These are phyloP conservation scores for Zygogramma bicolorata DNA, from an alignment of 2,888 invertebrate species.

Conservation along the genomic window DNA sequence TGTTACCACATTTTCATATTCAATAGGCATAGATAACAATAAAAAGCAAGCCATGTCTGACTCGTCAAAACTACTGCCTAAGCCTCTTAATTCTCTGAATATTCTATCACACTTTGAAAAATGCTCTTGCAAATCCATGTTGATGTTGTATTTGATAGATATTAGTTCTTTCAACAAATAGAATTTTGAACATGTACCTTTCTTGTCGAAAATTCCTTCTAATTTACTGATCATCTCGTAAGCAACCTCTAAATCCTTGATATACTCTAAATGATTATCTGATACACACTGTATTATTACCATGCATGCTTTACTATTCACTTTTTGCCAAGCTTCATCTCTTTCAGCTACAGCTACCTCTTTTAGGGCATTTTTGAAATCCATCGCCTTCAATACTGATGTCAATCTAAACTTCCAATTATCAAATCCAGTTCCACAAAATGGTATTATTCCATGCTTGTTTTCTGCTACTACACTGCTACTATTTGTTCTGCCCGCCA, in stretches of 20 bases:
- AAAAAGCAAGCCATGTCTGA: neutral
- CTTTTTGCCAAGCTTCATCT: slow-evolving; percentile 25
- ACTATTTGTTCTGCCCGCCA: no score
- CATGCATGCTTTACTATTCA: slow-evolving; percentile 36
- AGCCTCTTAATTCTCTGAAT: neutral
- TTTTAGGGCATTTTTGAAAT: slow-evolving; percentile 19
- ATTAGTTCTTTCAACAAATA: slow-evolving; percentile 19
- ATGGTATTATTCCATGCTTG: slow-evolving; percentile 28
- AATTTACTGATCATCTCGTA: slow-evolving; percentile 33
- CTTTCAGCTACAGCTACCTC: slow-evolving; percentile 2
- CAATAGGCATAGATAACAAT: neutral
- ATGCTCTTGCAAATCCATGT: neutral
- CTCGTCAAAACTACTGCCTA: neutral
- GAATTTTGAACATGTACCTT: slow-evolving; percentile 30
- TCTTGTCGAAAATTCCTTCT: slow-evolving; percentile 34
- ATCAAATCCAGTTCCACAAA: slow-evolving; percentile 18
- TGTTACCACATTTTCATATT: slow-evolving; percentile 22
- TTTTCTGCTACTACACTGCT: slow-evolving; percentile 12
- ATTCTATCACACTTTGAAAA: neutral
- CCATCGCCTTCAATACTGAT: slow-evolving; percentile 29
- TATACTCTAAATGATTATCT: slow-evolving; percentile 39
- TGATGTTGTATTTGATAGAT: slow-evolving; percentile 1
- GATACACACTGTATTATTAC: slow-evolving; percentile 37
- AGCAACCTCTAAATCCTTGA: slow-evolving; percentile 31
- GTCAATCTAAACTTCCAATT: slow-evolving; percentile 30